These are phyloP conservation scores for Melanocharis versteri DNA, from an alignment of 2,113 vertebrate genomes.

Conservation along the genomic window DNA sequence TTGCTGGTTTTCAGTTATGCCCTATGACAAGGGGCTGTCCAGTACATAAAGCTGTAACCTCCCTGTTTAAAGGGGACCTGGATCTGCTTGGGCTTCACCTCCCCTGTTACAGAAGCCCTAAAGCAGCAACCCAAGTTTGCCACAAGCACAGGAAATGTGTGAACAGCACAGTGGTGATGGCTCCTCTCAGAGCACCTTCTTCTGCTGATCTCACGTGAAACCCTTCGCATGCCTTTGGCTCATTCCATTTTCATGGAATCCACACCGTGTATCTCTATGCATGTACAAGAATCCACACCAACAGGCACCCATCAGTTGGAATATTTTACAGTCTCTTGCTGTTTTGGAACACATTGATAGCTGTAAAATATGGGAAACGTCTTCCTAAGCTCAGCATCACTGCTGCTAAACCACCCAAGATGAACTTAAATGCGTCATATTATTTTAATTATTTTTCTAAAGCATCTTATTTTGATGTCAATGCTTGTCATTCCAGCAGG, in stretches of 20 bases:
- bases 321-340: background rate
- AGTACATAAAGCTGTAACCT: background rate
- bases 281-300: background rate
- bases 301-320: background rate
- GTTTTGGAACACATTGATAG: background rate
- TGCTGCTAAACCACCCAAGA: slow-evolving; percentile 1
- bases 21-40: background rate
- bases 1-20: background rate
- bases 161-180: background rate
- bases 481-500: background rate
- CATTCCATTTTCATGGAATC: background rate
- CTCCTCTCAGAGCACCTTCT: background rate
- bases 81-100: background rate
- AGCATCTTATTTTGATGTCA: background rate
- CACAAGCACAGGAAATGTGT: fast-evolving
- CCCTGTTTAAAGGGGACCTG: background rate
- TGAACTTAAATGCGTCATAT: background rate
- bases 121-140: background rate
- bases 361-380: background rate
- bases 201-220: background rate
- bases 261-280: background rate
- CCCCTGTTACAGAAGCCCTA: background rate
- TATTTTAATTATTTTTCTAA: slow-evolving; percentile 15
- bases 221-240: background rate
- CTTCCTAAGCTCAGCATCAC: background rate